Percentiles rank a stretch among this genome's conserved stretches.
phyloP scores from a whole-genome alignment of 1,140 invertebrate genomes.

The Hormaphis cornu region DNA sequence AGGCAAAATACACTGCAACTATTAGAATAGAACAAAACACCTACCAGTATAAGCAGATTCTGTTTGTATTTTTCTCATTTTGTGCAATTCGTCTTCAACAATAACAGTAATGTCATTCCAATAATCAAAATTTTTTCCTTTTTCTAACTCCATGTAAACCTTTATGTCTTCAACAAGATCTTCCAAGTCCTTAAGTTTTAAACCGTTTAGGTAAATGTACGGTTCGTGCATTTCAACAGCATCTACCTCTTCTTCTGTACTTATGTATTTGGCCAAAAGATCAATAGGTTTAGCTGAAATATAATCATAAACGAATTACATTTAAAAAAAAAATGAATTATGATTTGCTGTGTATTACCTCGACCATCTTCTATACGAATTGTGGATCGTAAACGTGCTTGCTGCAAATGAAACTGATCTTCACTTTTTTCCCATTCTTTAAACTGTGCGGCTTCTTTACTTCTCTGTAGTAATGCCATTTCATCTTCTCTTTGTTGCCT shows the following conservation, averaged over 20 bases:
- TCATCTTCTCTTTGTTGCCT: conserved; percentile 83
- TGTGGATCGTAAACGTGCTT: conserved; percentile 77
- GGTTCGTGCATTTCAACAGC: conserved; percentile 97
- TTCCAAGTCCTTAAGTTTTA: conserved; percentile 87
- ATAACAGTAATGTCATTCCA: conserved; percentile 97
- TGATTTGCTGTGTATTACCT: conserved; percentile 35
- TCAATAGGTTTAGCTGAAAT: conserved; percentile 90
- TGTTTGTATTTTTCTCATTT: conserved; percentile 60
- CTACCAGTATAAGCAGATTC: conserved; percentile 42
- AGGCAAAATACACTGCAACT: too few species aligned
- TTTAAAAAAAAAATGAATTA: not conserved
- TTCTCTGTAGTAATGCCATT: conserved; percentile 72
- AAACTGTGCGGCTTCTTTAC: conserved; percentile 90
- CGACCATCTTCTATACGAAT: conserved; percentile 92
- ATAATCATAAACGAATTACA: conserved; percentile 27
- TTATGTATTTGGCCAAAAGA: conserved; percentile 91
- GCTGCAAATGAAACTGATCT: conserved; percentile 84
- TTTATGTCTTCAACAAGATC: conserved; percentile 96
- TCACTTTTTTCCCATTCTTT: conserved; percentile 91
- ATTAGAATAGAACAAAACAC: too few species aligned
- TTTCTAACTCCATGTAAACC: conserved; percentile 76
- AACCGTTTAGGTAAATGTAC: conserved; percentile 87
- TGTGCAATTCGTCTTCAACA: conserved; percentile 87
- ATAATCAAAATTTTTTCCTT: conserved; percentile 79
- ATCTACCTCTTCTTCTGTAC: conserved; percentile 80